Evolutionary conservation across 2,113 vertebrate species (phyloP).

Genomic region (Cyanoramphus novaezelandiae): DNA sequence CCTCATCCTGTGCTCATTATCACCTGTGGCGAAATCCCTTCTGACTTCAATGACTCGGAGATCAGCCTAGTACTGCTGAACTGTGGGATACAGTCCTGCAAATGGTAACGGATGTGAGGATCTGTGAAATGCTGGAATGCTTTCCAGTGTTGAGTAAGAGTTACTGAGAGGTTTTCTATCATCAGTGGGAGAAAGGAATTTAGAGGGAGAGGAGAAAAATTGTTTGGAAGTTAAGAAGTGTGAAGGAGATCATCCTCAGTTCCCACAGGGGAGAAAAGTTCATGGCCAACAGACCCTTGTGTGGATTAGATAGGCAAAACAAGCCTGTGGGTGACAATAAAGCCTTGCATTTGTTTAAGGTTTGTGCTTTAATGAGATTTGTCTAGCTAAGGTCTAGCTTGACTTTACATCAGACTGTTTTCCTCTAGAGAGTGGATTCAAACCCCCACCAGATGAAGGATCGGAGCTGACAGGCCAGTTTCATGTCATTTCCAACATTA

Average conservation of each 20-base stretch:
- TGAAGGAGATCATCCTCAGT: not conserved
- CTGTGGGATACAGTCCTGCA: not conserved
- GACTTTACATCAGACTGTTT: not conserved
- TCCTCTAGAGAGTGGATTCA: not conserved
- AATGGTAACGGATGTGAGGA: not conserved
- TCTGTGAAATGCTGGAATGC: not conserved
- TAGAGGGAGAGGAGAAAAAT: not conserved
- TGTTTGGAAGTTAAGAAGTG: not conserved
- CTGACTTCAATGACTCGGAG: not conserved
- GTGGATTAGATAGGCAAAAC: not conserved
- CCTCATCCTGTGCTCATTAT: not conserved
- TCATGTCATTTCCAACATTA: not conserved
- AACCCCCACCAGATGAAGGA: not conserved
- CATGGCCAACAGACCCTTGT: not conserved
- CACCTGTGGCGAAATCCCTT: not conserved
- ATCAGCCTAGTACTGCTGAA: not conserved
- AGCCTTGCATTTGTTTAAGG: not conserved
- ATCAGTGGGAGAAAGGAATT: not conserved
- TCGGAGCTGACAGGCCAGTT: not conserved
- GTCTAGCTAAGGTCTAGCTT: not conserved
- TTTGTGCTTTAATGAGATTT: conserved; percentile 13
- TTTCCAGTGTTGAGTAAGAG: not conserved
- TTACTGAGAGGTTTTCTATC: not conserved
- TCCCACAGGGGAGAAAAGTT: not conserved
- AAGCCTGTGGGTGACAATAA: not conserved